Base-by-base conservation (phyloP, 2,888 invertebrate genomes). In the Hirtodrosophila duncani region DNA sequence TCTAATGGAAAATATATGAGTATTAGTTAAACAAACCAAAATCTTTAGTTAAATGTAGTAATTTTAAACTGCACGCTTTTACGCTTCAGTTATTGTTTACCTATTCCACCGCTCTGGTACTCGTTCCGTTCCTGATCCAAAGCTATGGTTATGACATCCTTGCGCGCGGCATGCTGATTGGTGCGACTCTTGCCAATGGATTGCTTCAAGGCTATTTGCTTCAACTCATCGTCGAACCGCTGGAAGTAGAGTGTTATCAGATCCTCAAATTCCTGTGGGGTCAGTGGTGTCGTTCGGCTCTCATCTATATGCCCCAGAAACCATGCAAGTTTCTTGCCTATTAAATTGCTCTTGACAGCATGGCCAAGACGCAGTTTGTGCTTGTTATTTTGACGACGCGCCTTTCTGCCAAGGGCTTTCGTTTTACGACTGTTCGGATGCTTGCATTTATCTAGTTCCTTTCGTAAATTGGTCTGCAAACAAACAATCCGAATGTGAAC, bases 391-490 rank as follows among this genome's bases (percentile, higher is more conserved):
- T 84, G 83, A 0, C 84, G 92, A 63, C 91, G 91, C 4, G 91
- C 88, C 85, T 93, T 91, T 83, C 92, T 93, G 1, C 91, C 89
- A 11, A 95, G 85, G 5, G 92, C 91, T 59, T 90, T 88, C 0
- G 94, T 93, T 88, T 94, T 94, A 63, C 96, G 89, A 74, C 95
- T 95, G 84, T 95, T 94, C 1, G 96, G 96, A 87, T 96, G 96
- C 80, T 92, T 92, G 42, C 91, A 88, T 84, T 91, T 90, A 17
- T 85, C 84, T n/a, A 89, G 62, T 53, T 89, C 88, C 65, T 88
- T 89, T 11, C 84, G 84, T 9, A 89, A 59, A 69, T 88, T 88
- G 0, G 87, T 86, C 88, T 89, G 50, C n/a, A n/a, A n/a, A n/a
- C n/a, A n/a, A n/a, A n/a, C n/a, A n/a, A n/a, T n/a, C n/a, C n/a